These are phyloP conservation scores for Oopsacas minuta DNA, from an alignment of 37 sponge, comb jelly and placozoan genomes.

Conservation along the genomic window DNA sequence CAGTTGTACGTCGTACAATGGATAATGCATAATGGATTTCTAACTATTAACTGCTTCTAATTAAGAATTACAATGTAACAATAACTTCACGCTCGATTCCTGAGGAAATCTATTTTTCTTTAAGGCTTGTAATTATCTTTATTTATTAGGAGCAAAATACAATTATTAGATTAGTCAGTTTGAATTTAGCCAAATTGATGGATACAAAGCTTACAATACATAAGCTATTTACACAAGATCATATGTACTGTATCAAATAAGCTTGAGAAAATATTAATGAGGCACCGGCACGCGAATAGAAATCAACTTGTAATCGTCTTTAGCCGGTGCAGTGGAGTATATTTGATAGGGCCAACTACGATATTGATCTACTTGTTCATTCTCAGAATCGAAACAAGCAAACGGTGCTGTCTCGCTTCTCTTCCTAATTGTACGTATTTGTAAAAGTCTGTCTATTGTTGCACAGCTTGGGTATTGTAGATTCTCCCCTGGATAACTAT, in stretches of 20 bases:
- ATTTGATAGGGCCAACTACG: constrained; percentile 9
- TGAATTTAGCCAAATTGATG: too few species aligned
- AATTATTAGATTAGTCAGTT: too few species aligned
- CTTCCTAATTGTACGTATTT: background rate
- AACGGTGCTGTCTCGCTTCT: background rate
- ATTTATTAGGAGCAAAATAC: too few species aligned
- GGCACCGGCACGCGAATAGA: background rate
- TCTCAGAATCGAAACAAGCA: constrained; percentile 14
- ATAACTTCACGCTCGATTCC: too few species aligned
- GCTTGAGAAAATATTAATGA: background rate
- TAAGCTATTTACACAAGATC: background rate
- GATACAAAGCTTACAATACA: too few species aligned
- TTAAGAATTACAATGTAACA: too few species aligned
- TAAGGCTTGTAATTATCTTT: too few species aligned
- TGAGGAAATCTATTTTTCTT: too few species aligned
- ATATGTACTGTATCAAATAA: background rate
- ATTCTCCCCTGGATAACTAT: background rate
- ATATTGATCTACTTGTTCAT: constrained; percentile 3
- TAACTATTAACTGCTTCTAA: too few species aligned
- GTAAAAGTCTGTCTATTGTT: background rate
- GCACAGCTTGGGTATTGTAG: constrained; percentile 1
- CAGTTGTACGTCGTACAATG: too few species aligned
- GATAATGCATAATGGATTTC: too few species aligned
- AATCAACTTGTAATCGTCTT: background rate
- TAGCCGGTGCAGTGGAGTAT: background rate